Percentiles rank a stretch among this genome's conserved stretches.
Conservation (phyloP, 2,797 vertebrate genomes). For the Tympanoctomys barrerae region DNA sequence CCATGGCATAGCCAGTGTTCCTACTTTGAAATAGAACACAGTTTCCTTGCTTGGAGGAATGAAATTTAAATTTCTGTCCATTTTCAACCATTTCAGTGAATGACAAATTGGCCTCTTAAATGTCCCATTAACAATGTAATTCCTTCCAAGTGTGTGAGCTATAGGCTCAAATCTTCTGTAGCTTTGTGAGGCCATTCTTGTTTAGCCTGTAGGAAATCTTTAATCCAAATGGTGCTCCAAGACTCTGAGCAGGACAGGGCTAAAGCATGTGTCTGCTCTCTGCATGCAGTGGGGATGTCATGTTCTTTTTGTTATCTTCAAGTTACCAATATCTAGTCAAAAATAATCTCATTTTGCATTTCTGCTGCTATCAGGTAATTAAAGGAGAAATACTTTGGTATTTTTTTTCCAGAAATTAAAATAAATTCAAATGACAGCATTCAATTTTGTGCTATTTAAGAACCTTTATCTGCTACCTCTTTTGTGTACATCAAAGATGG, state of each 20-base stretch:
- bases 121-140: not conserved
- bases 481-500: conserved; percentile 11
- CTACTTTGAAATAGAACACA: not conserved
- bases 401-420: not conserved
- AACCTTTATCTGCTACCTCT: not conserved
- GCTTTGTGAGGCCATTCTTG: not conserved
- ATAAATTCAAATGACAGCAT: conserved; percentile 7
- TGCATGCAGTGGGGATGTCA: fast-evolving
- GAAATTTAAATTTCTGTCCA: not conserved
- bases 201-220: not conserved
- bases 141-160: not conserved
- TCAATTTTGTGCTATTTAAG: not conserved
- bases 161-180: not conserved
- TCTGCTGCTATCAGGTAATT: not conserved
- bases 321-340: not conserved
- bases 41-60: not conserved
- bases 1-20: not conserved
- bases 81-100: not conserved
- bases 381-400: not conserved
- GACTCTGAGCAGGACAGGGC: not conserved
- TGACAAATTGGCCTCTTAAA: not conserved
- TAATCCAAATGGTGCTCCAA: not conserved
- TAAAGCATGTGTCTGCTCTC: not conserved
- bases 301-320: not conserved
- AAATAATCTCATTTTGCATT: not conserved